Base-by-base conservation (phyloP, 2,888 invertebrate species). In the Apamea crenata region DNA sequence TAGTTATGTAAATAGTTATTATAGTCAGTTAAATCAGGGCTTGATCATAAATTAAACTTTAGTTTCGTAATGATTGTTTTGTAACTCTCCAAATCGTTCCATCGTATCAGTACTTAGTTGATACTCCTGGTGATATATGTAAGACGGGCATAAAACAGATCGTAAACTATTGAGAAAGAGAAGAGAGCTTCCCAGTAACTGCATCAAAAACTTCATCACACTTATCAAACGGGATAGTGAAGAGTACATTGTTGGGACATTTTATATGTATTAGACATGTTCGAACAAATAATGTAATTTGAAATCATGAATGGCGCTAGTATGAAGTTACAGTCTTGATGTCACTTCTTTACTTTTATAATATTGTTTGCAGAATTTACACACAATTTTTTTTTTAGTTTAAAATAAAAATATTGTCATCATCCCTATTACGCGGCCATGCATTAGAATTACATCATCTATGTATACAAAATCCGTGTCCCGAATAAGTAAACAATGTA, bases 401-500 rank as follows among this genome's bases (percentile, higher is more conserved):
- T 53, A 7, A 8, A 53, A 53, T 21, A 53, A 21, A 53, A 53
- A 21, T 8, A 21, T 8, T 21, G 50, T 0, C 25, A 56, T 56
- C 25, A 56, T n/a, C 25, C 56, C 4, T 56, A 56, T 10, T 56
- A 56, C 4, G 56, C 3, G 25, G 25, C 56, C 25, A 10, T 25
- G 25, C 25, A 25, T 12, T 56, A 25, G 4, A 25, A 29, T 81
- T 59, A 84, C 70, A 65, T 81, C 73, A 77, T 68, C 40, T 40
- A 59, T 0, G n/a, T 44, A 73, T 8, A 53, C 21, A 29, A 50
- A 47, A 53, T 70, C 75, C 25, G 29, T 73, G 66, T 63, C n/a
- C 67, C 36, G 74, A 65, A 63, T 78, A 84, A 78, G 68, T 75
- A 79, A 78, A 76, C 75, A 78, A 76, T 71, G 53, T 63, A 67